Evolutionary conservation across 2,797 vertebrate genomes (phyloP).

Genomic region (Eulemur mongoz): DNA sequence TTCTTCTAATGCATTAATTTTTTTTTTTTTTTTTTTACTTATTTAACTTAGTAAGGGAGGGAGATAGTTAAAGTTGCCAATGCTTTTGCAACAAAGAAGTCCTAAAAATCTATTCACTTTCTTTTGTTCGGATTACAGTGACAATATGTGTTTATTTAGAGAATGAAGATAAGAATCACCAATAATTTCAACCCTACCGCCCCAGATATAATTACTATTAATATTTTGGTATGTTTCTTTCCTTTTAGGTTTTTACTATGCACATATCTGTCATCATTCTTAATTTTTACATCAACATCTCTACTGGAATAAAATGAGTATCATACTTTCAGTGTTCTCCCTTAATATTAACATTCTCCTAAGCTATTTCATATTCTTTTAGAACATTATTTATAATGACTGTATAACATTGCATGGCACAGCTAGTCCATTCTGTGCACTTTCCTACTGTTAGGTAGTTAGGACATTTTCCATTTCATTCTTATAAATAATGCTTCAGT

Average conservation of each 20-base stretch:
- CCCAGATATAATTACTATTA: background rate
- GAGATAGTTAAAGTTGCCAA: background rate
- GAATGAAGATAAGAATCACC: slow-evolving; percentile 26
- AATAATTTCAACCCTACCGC: background rate
- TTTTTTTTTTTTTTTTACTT: background rate
- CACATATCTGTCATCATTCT: background rate
- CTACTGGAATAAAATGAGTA: background rate
- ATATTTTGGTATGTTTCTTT: background rate
- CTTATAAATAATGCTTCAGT: background rate
- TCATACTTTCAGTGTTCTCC: background rate
- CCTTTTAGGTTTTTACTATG: background rate
- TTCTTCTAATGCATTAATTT: background rate
- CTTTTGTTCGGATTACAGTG: background rate
- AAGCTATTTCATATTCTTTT: background rate
- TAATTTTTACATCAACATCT: background rate
- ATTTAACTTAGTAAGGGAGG: background rate
- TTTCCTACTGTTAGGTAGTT: background rate
- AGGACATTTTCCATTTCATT: background rate
- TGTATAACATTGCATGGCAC: background rate
- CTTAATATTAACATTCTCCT: background rate
- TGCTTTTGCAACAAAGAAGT: background rate
- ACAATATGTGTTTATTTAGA: background rate
- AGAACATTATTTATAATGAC: background rate
- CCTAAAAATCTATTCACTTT: background rate
- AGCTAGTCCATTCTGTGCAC: background rate